These are phyloP conservation scores for Cuniculus paca DNA, from an alignment of 2,797 vertebrate genomes.

Conservation along the genomic window DNA sequence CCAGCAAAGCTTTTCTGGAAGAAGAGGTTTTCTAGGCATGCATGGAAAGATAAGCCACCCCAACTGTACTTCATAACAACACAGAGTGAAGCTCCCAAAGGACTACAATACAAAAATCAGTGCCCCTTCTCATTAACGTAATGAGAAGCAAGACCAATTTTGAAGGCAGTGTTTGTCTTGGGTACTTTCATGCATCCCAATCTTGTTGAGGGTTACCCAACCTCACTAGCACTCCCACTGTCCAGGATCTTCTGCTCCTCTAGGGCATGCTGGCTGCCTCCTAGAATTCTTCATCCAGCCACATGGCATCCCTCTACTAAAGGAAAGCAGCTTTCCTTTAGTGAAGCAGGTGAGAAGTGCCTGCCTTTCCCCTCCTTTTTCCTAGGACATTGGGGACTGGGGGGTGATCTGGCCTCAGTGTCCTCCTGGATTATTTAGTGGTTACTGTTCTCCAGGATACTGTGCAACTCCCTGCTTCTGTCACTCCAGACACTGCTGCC, in stretches of 20 bases:
- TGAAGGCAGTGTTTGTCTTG: accelerated
- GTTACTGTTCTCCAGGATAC: neutral
- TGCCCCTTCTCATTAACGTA: neutral
- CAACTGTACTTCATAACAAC: neutral
- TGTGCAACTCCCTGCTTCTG: neutral
- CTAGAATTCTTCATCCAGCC: neutral
- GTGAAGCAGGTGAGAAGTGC: neutral
- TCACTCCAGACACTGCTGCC: neutral
- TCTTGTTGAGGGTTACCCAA: neutral
- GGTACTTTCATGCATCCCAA: accelerated
- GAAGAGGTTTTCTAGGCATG: neutral
- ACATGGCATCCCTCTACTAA: accelerated
- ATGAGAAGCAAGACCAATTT: neutral
- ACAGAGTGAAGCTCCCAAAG: neutral
- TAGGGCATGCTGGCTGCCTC: accelerated
- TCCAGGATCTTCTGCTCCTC: neutral
- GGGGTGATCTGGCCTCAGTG: neutral
- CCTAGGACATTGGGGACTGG: neutral
- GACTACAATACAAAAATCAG: neutral
- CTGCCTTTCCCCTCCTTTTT: neutral
- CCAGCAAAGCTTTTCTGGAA: neutral
- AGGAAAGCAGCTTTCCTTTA: neutral
- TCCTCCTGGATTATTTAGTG: neutral
- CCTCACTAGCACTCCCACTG: no score
- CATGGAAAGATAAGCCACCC: neutral